A percentile compares a stretch with the other conserved stretches of the same genome.
These are phyloP conservation scores for Corticium candelabrum DNA, from an alignment of 37 sponge, comb jelly and placozoan species.

Conservation along the genomic window DNA sequence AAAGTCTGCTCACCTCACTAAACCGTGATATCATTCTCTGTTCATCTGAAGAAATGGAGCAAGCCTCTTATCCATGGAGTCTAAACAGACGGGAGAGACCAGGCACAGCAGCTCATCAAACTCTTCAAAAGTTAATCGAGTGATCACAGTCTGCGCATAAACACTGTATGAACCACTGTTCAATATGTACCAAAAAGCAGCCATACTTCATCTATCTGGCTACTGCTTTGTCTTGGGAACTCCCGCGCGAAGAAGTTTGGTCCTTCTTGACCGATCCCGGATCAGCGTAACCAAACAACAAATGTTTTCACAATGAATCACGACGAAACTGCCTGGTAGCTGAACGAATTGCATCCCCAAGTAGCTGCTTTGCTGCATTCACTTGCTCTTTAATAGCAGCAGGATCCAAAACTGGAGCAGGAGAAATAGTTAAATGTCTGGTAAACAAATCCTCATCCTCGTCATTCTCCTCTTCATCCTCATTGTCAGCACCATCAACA, in stretches of 20 bases:
- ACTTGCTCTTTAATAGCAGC: not conserved
- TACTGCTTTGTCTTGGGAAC: too few species aligned
- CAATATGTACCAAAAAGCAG: too few species aligned
- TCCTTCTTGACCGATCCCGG: too few species aligned
- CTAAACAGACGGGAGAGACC: not conserved
- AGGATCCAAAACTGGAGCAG: not conserved
- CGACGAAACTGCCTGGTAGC: not conserved
- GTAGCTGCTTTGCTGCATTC: not conserved
- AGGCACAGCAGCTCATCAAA: not conserved
- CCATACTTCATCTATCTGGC: too few species aligned
- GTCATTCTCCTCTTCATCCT: not conserved
- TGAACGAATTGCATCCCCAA: not conserved
- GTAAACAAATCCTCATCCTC: not conserved
- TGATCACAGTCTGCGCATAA: too few species aligned
- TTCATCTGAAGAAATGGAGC: not conserved
- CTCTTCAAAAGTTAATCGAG: not conserved
- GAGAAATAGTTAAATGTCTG: too few species aligned
- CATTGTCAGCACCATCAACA: too few species aligned
- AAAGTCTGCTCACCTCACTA: not conserved
- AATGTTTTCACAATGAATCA: not conserved
- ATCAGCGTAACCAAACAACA: not conserved
- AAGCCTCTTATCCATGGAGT: not conserved
- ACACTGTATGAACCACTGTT: too few species aligned
- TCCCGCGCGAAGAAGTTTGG: too few species aligned
- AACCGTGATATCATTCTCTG: not conserved